Base-by-base conservation (phyloP, 1,140 invertebrate species). In the Achroia grisella region DNA sequence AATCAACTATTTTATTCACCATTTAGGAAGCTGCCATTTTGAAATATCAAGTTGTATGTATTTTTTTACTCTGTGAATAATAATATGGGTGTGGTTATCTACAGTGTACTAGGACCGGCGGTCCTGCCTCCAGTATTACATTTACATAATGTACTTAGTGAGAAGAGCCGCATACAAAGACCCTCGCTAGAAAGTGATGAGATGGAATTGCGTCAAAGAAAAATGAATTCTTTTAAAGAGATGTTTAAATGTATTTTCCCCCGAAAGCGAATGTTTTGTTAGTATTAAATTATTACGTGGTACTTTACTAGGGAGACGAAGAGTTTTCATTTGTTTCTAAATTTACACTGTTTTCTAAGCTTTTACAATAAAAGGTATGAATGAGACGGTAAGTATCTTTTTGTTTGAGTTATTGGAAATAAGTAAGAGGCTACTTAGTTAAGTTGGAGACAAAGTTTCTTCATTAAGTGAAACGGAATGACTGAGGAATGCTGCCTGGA, bases 141-240 rank as follows among this genome's bases (percentile, higher is more conserved):
- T 78, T 75, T 78, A 73, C 74, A 78, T 78, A 78, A 73, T 75
- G 63, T 72, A 71, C 63, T 71, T 71, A 71, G 64, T 42, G 50
- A 44, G 55, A 53, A 62, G 61, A 67, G 63, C 62, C 62, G 65
- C 66, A 77, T 65, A 71, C 73, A 74, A 74, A 74, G 69, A 56
- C 66, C 51, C 58, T 65, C 53, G 45, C 30, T 39, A 55, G 52
- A 65, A 68, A 66, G 57, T 68, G 68, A 77, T 64, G 61, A 62
- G 59, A 57, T 37, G 15, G 39, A 34, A 46, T 15, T 47, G 40
- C 28, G 61, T 40, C 54, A 64, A 62, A 52, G 60, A 62, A 72
- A 72, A 70, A 54, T 63, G 63, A 62, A 62, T 64, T 59, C 57
- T 72, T 52, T 54, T 31, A 28, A 30, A 37, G 42, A 37, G 36